Evolutionary conservation across 2,797 vertebrate species (phyloP).

Genomic region (Emys orbicularis): DNA sequence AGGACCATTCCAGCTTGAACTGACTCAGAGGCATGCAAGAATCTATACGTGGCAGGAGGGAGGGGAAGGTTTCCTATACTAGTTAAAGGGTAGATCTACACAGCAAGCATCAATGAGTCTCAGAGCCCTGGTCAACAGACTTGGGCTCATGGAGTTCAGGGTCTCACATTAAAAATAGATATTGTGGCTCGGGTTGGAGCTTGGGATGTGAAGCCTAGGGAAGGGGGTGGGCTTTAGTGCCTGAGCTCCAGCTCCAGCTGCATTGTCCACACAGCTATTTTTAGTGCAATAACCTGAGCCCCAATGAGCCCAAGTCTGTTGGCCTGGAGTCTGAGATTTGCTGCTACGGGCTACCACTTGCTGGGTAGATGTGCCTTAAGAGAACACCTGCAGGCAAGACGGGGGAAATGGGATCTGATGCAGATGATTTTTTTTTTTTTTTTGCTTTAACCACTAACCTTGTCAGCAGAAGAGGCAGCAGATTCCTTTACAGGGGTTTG

Average conservation of each 20-base stretch:
- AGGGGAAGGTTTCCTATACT: neutral
- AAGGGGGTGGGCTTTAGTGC: neutral
- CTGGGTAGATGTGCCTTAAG: neutral
- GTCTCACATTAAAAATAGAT: neutral
- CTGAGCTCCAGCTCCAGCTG: no score
- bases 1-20: constrained; percentile 8
- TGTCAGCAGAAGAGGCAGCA: constrained; percentile 38
- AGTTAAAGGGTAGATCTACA: neutral
- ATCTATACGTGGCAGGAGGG: neutral
- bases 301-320: neutral
- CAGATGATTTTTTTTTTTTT: neutral
- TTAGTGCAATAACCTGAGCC: neutral
- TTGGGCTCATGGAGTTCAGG: neutral
- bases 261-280: neutral
- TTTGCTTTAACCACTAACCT: neutral
- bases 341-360: neutral
- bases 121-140: neutral
- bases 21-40: neutral
- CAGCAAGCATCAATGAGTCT: neutral
- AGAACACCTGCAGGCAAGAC: neutral
- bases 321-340: neutral
- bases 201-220: neutral
- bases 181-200: neutral
- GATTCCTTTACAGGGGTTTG: constrained; percentile 51
- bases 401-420: neutral